Evolutionary conservation across 2,113 vertebrate genomes (phyloP).

Genomic region (Austrofundulus limnaeus): DNA sequence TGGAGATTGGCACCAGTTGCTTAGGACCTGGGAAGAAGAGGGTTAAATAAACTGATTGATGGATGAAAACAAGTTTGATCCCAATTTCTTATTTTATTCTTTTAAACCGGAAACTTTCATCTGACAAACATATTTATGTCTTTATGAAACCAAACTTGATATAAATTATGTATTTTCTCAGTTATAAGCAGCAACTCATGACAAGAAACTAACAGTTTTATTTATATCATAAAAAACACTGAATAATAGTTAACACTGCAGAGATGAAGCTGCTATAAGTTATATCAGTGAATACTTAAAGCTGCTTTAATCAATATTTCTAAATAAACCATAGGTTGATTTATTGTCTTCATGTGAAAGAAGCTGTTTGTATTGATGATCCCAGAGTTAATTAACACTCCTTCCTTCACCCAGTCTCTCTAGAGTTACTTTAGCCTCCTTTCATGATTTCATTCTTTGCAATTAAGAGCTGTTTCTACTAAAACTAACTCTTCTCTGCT

Average conservation of each 20-base stretch:
- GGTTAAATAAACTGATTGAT: no score
- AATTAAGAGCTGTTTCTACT: not conserved
- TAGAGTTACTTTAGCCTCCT: not conserved
- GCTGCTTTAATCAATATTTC: constrained; percentile 19
- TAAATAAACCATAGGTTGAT: not conserved
- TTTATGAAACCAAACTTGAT: no score
- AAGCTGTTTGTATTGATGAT: not conserved
- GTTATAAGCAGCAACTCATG: no score
- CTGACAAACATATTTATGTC: no score
- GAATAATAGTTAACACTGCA: not conserved
- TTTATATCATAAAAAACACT: no score
- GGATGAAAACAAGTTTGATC: no score
- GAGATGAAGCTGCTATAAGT: not conserved
- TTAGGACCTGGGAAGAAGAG: no score
- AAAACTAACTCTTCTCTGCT: not conserved
- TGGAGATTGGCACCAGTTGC: no score
- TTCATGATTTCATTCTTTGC: not conserved
- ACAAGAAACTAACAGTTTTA: no score
- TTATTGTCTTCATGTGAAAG: constrained; percentile 7
- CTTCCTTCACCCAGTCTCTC: not conserved
- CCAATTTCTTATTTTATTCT: no score
- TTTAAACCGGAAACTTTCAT: no score
- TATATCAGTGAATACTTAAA: not conserved
- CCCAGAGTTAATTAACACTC: not conserved
- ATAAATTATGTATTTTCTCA: no score